Percentiles rank a stretch among this genome's conserved stretches.
phyloP scores from a whole-genome alignment of 2,113 vertebrate species.

The Okapia johnstoni region DNA sequence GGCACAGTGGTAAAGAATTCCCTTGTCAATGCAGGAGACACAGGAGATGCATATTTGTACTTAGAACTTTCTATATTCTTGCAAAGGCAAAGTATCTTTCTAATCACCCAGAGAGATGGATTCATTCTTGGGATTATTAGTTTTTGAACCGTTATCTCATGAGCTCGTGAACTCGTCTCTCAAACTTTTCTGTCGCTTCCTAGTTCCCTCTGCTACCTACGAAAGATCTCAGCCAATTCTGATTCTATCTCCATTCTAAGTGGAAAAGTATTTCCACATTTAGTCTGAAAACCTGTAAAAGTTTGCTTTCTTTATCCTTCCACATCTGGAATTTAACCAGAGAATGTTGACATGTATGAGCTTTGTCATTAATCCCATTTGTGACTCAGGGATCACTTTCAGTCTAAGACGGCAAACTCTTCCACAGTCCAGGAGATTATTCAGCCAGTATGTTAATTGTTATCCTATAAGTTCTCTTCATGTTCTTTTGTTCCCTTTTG shows the following conservation, averaged over 20 bases:
- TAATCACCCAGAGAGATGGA: neutral
- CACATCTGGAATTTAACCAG: neutral
- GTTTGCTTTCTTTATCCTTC: neutral
- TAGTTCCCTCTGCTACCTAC: neutral
- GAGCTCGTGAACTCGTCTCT: neutral
- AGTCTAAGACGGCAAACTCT: neutral
- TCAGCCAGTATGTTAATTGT: neutral
- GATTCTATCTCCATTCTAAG: neutral
- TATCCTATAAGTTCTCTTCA: neutral
- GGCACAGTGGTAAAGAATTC: fast-evolving
- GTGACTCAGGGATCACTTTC: neutral
- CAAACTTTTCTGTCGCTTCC: neutral
- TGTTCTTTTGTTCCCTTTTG: neutral
- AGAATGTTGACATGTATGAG: neutral
- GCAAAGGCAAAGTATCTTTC: neutral
- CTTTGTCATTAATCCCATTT: neutral
- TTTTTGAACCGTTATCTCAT: neutral
- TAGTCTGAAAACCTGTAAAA: neutral
- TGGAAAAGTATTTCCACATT: neutral
- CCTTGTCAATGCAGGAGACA: neutral
- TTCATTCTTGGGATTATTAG: neutral
- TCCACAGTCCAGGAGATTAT: neutral
- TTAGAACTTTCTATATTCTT: neutral
- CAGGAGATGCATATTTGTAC: neutral
- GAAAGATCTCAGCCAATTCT: neutral